These are phyloP conservation scores for Sylvilagus floridanus DNA, from an alignment of 2,797 vertebrate species.

Conservation along the genomic window DNA sequence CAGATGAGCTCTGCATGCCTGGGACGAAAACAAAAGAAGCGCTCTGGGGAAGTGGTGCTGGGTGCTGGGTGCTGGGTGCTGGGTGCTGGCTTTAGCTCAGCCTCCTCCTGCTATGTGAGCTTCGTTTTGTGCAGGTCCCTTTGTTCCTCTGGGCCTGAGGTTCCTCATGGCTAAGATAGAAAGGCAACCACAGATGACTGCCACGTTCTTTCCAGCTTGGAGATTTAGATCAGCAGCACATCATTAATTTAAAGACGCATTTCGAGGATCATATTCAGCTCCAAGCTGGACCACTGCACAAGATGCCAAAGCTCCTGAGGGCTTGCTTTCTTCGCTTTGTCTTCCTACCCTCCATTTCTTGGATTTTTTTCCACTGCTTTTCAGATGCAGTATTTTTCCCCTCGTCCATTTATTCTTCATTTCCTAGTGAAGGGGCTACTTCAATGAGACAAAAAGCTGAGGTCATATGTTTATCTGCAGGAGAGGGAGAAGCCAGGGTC, in stretches of 20 bases:
- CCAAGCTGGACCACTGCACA: neutral
- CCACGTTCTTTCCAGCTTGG: neutral
- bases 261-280: slow-evolving; percentile 42
- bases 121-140: neutral
- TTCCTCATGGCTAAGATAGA: neutral
- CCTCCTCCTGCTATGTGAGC: neutral
- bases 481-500: neutral
- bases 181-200: neutral
- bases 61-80: no score
- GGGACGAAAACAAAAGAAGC: neutral
- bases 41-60: rapidly evolving
- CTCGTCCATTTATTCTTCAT: neutral
- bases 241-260: slow-evolving; percentile 63
- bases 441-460: neutral
- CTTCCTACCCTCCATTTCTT: neutral
- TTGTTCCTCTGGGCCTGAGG: neutral
- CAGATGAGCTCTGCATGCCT: neutral
- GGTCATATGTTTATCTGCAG: neutral
- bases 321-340: neutral
- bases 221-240: slow-evolving; percentile 27
- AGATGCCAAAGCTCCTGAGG: neutral
- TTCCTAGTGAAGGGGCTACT: slow-evolving; percentile 2
- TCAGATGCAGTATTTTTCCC: neutral
- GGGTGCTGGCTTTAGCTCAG: neutral
- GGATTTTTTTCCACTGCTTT: slow-evolving; percentile 46